Evolutionary conservation across 2,797 vertebrate species (phyloP).

Genomic region (Aselliscus stoliczkanus): DNA sequence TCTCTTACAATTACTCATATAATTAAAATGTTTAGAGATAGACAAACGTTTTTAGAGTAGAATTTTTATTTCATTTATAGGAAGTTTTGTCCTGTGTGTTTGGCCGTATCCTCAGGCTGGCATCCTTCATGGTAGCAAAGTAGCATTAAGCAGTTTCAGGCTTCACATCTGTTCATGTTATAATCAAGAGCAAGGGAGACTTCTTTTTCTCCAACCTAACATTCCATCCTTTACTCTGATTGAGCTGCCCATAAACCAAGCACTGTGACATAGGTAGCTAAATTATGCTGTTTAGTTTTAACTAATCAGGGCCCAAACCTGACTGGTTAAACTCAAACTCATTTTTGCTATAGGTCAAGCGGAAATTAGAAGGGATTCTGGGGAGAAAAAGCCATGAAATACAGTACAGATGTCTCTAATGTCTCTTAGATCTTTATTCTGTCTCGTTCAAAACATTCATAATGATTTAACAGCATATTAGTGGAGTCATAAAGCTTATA

Average conservation of each 20-base stretch:
- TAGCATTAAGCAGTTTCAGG: background rate
- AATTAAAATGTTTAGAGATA: background rate
- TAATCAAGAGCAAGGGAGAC: background rate
- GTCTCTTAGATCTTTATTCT: background rate
- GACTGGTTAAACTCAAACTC: background rate
- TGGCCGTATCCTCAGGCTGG: background rate
- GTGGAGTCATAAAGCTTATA: background rate
- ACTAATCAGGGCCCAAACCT: background rate
- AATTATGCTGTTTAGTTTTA: background rate
- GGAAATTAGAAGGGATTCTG: background rate
- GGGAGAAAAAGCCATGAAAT: background rate
- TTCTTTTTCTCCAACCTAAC: background rate
- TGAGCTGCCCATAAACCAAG: background rate
- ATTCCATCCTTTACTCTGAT: background rate
- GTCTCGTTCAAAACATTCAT: background rate
- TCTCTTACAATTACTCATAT: background rate
- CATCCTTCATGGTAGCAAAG: background rate
- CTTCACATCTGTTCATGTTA: background rate
- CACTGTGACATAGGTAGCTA: background rate
- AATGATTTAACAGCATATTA: background rate
- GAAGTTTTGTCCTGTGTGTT: background rate
- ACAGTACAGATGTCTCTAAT: background rate
- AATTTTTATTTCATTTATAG: background rate
- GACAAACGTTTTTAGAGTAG: background rate
- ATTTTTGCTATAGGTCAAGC: background rate